Evolutionary conservation across 2,797 vertebrate genomes (phyloP).

Genomic region (Artibeus lituratus): DNA sequence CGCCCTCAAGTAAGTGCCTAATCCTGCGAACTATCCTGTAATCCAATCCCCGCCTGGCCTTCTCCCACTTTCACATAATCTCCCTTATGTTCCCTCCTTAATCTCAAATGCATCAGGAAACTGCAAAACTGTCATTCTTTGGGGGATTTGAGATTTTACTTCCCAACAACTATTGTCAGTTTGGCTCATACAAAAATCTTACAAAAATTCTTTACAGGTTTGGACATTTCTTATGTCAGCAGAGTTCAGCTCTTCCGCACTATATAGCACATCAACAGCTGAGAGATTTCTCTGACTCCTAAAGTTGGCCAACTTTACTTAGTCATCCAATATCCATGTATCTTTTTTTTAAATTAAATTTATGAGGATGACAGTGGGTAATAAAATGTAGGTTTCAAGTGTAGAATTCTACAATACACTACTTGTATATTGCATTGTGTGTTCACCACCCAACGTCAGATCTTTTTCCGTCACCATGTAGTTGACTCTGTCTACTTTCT

Average conservation of each 20-base stretch:
- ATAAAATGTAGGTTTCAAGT: not conserved
- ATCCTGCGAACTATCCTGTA: too few relatives aligned
- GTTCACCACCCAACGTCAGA: not conserved
- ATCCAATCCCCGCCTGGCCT: too few relatives aligned
- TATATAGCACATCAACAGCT: not conserved
- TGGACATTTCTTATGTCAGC: not conserved
- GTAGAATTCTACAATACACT: not conserved
- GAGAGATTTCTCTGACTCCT: not conserved
- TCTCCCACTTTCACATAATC: too few relatives aligned
- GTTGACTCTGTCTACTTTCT: not conserved
- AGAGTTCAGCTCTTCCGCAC: not conserved
- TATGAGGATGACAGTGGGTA: too few relatives aligned
- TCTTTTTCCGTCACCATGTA: not conserved
- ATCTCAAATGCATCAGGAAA: too few relatives aligned
- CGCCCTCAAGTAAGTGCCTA: not conserved
- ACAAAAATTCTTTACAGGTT: not conserved
- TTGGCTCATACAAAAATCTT: not conserved
- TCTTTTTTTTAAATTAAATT: too few relatives aligned
- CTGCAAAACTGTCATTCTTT: too few relatives aligned
- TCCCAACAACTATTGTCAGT: not conserved
- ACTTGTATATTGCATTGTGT: not conserved
- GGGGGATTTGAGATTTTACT: too few relatives aligned
- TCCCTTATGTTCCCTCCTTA: too few relatives aligned
- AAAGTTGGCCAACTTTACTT: not conserved
- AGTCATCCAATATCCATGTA: not conserved